Percentiles rank a stretch among this genome's conserved stretches.
Evolutionary conservation across 2,888 invertebrate genomes (phyloP).

Genomic region (Helicoverpa assulta): DNA sequence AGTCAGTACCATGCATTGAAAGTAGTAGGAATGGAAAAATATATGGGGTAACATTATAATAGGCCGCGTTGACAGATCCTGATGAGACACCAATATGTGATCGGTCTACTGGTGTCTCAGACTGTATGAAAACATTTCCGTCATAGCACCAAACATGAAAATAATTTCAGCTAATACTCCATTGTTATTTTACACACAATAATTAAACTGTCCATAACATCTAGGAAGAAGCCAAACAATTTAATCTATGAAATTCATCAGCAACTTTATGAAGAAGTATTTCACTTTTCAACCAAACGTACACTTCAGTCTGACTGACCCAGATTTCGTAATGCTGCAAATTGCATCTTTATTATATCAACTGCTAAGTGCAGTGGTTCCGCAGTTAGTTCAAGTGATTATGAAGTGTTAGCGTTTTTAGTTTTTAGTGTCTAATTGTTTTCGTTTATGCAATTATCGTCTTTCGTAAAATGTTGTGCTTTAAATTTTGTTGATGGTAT

Average conservation of each 20-base stretch:
- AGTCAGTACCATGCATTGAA: not conserved
- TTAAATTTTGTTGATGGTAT: too few relatives aligned
- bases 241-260: constrained; percentile 42
- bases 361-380: constrained; percentile 42
- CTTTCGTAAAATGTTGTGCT: too few relatives aligned
- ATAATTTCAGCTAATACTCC: not conserved
- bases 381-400: constrained; percentile 7
- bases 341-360: constrained; percentile 54
- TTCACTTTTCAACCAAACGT: constrained; percentile 44
- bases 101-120: not conserved
- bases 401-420: not conserved
- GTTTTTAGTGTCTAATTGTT: too few relatives aligned
- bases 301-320: constrained; percentile 61
- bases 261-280: constrained; percentile 37
- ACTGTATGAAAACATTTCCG: not conserved
- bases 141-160: not conserved
- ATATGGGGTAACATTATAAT: not conserved
- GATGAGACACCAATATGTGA: not conserved
- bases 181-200: not conserved
- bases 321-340: constrained; percentile 63
- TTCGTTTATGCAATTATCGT: too few relatives aligned
- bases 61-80: too few relatives aligned
- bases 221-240: constrained; percentile 34
- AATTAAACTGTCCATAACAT: constrained; percentile 2
- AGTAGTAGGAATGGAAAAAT: not conserved